Percentiles rank a stretch among this genome's conserved stretches.
Conservation (phyloP, 2,113 vertebrate species). For the Gallinago media region DNA sequence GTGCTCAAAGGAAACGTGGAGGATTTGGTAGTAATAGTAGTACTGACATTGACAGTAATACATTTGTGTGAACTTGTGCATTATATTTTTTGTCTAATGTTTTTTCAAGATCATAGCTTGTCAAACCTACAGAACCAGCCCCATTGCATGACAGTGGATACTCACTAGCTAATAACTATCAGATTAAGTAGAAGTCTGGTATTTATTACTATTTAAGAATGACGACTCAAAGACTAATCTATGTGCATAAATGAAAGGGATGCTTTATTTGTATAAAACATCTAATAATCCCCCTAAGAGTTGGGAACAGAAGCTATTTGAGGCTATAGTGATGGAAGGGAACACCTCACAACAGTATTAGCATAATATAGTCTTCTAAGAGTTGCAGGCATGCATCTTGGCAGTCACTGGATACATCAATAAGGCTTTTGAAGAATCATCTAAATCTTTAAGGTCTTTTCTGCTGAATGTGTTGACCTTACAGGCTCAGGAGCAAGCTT, state of each 20-base stretch:
- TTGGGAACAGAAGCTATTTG: background rate
- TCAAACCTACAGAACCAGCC: background rate
- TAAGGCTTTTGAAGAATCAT: background rate
- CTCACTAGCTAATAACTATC: background rate
- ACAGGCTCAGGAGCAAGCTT: background rate
- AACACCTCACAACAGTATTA: background rate
- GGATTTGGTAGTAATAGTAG: background rate
- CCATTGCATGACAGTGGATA: background rate
- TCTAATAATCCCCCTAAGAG: background rate
- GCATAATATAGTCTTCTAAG: background rate
- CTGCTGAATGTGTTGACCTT: background rate
- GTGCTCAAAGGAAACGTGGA: background rate
- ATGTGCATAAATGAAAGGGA: background rate
- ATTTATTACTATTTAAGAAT: background rate
- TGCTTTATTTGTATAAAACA: background rate
- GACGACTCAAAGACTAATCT: background rate
- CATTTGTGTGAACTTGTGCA: background rate
- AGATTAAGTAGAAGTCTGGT: background rate
- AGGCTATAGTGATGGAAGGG: background rate
- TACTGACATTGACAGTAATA: fast-evolving
- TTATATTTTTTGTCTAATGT: background rate
- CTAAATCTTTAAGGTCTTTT: background rate
- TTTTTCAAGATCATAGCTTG: background rate
- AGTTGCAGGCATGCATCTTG: background rate
- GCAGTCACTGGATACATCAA: background rate